phyloP scores from a whole-genome alignment of 2,888 invertebrate genomes.

The Drosophila fungiperda region DNA sequence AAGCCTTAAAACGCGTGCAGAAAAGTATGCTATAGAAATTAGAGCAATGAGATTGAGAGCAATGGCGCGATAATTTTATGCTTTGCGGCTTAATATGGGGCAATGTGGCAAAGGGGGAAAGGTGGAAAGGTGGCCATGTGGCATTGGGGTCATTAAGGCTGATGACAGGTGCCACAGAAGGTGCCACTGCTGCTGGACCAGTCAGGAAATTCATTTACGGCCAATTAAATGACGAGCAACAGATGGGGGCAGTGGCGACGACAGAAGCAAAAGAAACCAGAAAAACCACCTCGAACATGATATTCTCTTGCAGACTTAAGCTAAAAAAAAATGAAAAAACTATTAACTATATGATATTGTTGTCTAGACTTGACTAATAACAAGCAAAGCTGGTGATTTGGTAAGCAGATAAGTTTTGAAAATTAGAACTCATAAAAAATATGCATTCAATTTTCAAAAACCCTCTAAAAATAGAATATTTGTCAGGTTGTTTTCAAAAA shows the following conservation, averaged over 20 bases:
- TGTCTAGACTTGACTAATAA: not conserved
- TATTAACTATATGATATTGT: not conserved
- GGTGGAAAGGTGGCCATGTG: not conserved
- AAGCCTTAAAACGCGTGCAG: slow-evolving; percentile 19
- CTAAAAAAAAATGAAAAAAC: not conserved
- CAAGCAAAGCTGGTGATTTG: not conserved
- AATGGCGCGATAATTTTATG: slow-evolving; percentile 9
- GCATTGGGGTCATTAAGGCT: slow-evolving; percentile 27
- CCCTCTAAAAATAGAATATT: not conserved
- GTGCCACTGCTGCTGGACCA: slow-evolving; percentile 14
- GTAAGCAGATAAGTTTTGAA: not conserved
- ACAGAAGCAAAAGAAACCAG: slow-evolving; percentile 14
- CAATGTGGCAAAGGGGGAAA: not conserved
- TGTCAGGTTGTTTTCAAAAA: not conserved
- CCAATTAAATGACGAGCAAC: slow-evolving; percentile 53
- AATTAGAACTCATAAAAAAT: not conserved
- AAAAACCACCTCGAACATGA: not conserved
- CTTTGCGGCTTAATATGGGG: slow-evolving; percentile 4
- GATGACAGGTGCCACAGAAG: slow-evolving; percentile 49
- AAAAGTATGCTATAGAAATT: slow-evolving; percentile 58
- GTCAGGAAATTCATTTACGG: slow-evolving; percentile 59
- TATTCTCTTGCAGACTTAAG: not conserved
- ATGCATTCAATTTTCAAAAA: too few species aligned
- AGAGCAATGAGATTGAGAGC: not conserved
- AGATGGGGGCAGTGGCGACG: slow-evolving; percentile 4